Base-by-base conservation (phyloP, 2,888 invertebrate genomes). In the Metalampra italica region DNA sequence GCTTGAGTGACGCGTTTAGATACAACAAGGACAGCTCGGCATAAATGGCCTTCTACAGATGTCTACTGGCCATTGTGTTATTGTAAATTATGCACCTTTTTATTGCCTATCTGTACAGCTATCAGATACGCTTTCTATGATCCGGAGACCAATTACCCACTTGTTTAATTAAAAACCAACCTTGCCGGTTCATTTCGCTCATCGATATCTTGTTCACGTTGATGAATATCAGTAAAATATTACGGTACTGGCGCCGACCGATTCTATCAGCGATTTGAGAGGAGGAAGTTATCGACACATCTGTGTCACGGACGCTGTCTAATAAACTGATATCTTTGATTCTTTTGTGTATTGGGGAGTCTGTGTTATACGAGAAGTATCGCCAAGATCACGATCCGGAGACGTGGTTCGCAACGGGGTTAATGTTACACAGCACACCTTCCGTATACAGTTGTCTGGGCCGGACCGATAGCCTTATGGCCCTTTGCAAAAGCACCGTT, bases 61-160 rank as follows among this genome's bases (percentile, higher is more conserved):
- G 64, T 65, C 67, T 66, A 57, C 53, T 64, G 57, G 58, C 71
- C 61, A 78, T 79, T 80, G 75, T 80, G 62, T 66, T 70, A 64
- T 71, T 66, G 67, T 68, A 73, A 74, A 77, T 72, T 79, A 78
- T 78, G 68, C 75, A 71, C 71, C 74, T 79, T 78, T 79, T 78
- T 77, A 70, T 63, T 36, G 56, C 58, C 59, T 67, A 68, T 64
- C 66, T 65, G 36, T 3, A 36, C 36, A 14, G 8, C 39, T 39
- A 39, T 39, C 66, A 64, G 62, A 59, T 68, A 81, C 81, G 78
- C 80, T 81, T 80, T 81, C 82, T 80, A 75, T 70, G 56, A 66
- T 64, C 67, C 65, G 66, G 66, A 73, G 45, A 47, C 43, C 46
- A 41, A n/a, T n/a, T 42, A 45, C 29, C 42, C 36, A 8, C 37